Conservation (phyloP, 30 jellyfish, hydroid and myxozoan genomes). For the Morbakka virulenta region DNA sequence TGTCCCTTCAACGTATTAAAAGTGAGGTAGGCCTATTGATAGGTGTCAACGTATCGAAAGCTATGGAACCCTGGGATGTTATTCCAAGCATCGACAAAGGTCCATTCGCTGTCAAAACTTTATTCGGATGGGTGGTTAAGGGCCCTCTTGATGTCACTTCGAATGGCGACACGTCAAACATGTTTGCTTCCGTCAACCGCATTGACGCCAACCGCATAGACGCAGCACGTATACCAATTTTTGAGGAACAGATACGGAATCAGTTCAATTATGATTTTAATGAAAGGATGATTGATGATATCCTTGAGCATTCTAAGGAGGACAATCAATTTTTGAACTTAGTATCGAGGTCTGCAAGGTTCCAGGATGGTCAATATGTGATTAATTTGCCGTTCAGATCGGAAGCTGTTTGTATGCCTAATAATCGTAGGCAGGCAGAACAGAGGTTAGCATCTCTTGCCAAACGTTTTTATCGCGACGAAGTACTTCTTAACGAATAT, state of each 20-base stretch:
- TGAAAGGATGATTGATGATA: too few relatives aligned
- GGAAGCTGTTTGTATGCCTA: too few relatives aligned
- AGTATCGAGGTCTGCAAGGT: too few relatives aligned
- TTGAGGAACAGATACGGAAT: slow-evolving; percentile 13
- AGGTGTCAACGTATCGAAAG: slow-evolving; percentile 40
- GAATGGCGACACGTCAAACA: neutral
- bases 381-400: too few relatives aligned
- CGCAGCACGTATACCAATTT: too few relatives aligned
- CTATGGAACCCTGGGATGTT: slow-evolving; percentile 42
- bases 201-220: slow-evolving; percentile 2
- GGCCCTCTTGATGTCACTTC: slow-evolving; percentile 39
- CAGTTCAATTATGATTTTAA: too few relatives aligned
- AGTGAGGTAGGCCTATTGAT: slow-evolving; percentile 10
- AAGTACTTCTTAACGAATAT: neutral
- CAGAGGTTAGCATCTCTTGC: too few relatives aligned
- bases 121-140: slow-evolving; percentile 50
- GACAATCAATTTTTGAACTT: too few relatives aligned
- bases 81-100: slow-evolving; percentile 19
- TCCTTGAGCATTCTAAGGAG: too few relatives aligned
- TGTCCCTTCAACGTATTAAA: neutral
- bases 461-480: neutral
- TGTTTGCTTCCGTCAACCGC: neutral
- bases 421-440: too few relatives aligned
- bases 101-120: slow-evolving; percentile 49
- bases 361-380: too few relatives aligned